Percentiles rank a stretch among this genome's conserved stretches.
Conservation (phyloP, 2,888 invertebrate genomes). For the Xestoiulus laeticollis region DNA sequence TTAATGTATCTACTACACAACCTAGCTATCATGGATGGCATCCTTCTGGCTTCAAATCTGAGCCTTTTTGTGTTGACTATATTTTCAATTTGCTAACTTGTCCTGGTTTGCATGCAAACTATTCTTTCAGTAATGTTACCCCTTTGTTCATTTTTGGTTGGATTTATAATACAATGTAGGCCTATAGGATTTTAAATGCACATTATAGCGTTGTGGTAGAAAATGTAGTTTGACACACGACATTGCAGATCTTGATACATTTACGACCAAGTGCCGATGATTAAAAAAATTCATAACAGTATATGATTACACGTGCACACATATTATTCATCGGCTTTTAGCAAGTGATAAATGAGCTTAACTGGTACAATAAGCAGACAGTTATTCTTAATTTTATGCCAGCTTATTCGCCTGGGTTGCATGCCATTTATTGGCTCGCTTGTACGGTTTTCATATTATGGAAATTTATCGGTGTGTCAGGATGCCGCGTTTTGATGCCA, state of each 20-base stretch:
- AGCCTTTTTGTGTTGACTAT: neutral
- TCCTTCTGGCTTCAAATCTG: neutral
- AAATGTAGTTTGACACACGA: neutral
- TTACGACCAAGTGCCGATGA: neutral
- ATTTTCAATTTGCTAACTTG: neutral
- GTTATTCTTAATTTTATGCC: slow-evolving; percentile 17
- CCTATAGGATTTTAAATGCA: neutral
- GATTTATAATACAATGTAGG: too few relatives aligned
- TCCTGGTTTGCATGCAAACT: neutral
- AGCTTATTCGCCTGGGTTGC: neutral
- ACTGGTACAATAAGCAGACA: neutral
- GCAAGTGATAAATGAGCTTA: neutral
- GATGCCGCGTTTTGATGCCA: slow-evolving; percentile 16
- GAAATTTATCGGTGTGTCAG: neutral
- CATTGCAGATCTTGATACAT: neutral
- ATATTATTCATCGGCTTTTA: neutral
- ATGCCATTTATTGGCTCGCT: neutral
- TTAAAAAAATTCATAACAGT: neutral
- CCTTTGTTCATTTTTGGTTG: too few relatives aligned
- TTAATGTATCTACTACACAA: too few relatives aligned
- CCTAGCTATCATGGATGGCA: too few relatives aligned
- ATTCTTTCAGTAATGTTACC: neutral
- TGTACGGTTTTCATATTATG: neutral
- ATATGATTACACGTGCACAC: neutral
- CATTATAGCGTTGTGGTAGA: neutral